phyloP scores from a whole-genome alignment of 2,888 invertebrate species.

The Athalia circularis region DNA sequence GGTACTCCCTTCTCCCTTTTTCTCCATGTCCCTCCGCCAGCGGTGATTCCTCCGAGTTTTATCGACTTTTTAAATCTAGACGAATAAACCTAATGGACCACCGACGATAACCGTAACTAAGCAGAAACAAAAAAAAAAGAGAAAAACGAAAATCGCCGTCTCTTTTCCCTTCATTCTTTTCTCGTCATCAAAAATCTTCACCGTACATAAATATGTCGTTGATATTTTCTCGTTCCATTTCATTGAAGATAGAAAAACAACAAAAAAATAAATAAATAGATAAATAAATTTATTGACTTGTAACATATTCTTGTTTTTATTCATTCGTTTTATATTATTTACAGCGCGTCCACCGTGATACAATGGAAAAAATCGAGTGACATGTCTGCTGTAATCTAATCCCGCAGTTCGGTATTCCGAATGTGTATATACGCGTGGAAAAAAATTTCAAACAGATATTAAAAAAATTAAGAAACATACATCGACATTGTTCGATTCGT shows the following conservation, averaged over 20 bases:
- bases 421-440: neutral
- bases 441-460: neutral
- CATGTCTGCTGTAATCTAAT: constrained; percentile 23
- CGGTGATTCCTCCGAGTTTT: neutral
- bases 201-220: too few relatives aligned
- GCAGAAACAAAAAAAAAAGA: neutral
- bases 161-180: too few relatives aligned
- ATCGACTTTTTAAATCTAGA: neutral
- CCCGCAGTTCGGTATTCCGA: neutral
- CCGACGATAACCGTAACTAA: neutral
- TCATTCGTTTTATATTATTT: too few relatives aligned
- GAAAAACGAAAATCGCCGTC: too few relatives aligned
- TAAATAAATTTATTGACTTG: too few relatives aligned
- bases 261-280: too few relatives aligned
- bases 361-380: neutral
- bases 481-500: neutral
- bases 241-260: too few relatives aligned
- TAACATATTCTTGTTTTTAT: too few relatives aligned
- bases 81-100: neutral
- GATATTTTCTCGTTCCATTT: too few relatives aligned
- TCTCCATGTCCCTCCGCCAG: neutral
- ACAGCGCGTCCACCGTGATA: too few relatives aligned
- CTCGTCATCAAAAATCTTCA: too few relatives aligned
- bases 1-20: too few relatives aligned
- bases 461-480: neutral